phyloP scores from a whole-genome alignment of 1,140 invertebrate species.

The Drosophila pallidifrons region DNA sequence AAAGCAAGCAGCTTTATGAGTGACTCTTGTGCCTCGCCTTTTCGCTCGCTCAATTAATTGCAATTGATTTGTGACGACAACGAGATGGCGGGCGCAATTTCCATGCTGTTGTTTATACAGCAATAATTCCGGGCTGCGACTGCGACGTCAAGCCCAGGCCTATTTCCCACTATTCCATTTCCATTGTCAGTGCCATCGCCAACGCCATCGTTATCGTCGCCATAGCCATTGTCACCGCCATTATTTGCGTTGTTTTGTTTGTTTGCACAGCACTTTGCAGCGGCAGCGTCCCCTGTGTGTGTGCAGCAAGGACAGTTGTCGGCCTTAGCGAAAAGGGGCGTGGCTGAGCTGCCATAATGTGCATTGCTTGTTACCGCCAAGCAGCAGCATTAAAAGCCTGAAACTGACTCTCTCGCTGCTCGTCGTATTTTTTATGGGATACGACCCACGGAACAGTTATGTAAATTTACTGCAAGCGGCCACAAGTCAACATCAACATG shows the following conservation, averaged over 20 bases:
- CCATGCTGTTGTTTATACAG: conserved; percentile 47
- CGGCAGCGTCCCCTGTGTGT: background rate
- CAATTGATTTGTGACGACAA: conserved; percentile 72
- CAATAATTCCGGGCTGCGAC: conserved; percentile 44
- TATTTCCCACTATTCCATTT: conserved; percentile 1
- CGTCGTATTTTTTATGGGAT: conserved; percentile 14
- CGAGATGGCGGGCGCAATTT: conserved; percentile 36
- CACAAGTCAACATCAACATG: conserved; percentile 31
- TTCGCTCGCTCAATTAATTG: conserved; percentile 62
- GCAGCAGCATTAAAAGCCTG: conserved; percentile 23
- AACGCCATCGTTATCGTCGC: background rate
- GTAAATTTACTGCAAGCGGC: conserved; percentile 37
- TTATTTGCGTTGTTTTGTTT: conserved; percentile 34
- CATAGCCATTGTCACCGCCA: conserved; percentile 23
- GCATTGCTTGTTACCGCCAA: conserved; percentile 24
- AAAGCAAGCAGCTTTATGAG: background rate
- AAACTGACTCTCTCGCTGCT: conserved; percentile 34
- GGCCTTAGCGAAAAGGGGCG: background rate
- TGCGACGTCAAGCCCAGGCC: conserved; percentile 14
- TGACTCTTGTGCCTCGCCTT: background rate
- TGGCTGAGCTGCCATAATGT: conserved; percentile 22
- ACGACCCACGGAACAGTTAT: conserved; percentile 15
- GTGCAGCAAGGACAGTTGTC: background rate
- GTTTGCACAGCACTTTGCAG: conserved; percentile 24
- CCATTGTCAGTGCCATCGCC: conserved; percentile 6